Percentiles rank a stretch among this genome's conserved stretches.
Conservation (phyloP, 2,113 vertebrate genomes). For the Mustela lutreola region DNA sequence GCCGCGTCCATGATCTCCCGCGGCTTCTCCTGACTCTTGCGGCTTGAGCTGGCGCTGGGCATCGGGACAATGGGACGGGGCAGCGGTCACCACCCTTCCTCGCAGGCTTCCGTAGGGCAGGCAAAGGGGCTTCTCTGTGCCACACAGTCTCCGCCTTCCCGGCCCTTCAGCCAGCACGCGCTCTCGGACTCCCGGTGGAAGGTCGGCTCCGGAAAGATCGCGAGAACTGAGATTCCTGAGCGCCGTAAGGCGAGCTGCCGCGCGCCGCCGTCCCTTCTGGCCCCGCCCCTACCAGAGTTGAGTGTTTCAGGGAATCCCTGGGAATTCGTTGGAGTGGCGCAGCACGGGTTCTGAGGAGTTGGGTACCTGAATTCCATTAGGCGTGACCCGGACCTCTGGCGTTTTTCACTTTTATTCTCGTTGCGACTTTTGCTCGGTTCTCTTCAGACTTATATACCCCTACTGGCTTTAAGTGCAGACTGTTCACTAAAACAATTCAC, state of each 20-base stretch:
- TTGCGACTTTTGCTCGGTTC: rapidly evolving
- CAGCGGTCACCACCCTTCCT: slow-evolving; percentile 58
- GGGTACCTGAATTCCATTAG: rapidly evolving
- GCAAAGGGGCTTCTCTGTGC: neutral
- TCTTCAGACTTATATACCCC: rapidly evolving
- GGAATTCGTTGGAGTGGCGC: neutral
- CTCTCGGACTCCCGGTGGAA: neutral
- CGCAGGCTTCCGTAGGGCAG: slow-evolving; percentile 68
- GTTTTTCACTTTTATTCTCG: rapidly evolving
- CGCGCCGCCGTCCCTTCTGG: rapidly evolving
- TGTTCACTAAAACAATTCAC: neutral
- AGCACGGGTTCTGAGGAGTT: neutral
- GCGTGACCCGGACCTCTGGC: rapidly evolving
- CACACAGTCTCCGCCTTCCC: slow-evolving; percentile 21
- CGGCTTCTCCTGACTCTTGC: slow-evolving; percentile 84
- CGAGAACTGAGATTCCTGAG: slow-evolving; percentile 58
- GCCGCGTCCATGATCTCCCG: slow-evolving; percentile 83
- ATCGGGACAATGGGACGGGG: slow-evolving; percentile 73
- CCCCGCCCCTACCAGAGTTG: neutral
- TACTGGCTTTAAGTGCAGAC: neutral
- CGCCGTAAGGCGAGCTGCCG: rapidly evolving
- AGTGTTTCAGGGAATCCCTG: neutral
- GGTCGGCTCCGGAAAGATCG: slow-evolving; percentile 54
- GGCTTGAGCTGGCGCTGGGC: slow-evolving; percentile 86
- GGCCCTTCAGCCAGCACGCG: neutral